phyloP scores from a whole-genome alignment of 2,888 invertebrate genomes.

The Lepidonotus clava region DNA sequence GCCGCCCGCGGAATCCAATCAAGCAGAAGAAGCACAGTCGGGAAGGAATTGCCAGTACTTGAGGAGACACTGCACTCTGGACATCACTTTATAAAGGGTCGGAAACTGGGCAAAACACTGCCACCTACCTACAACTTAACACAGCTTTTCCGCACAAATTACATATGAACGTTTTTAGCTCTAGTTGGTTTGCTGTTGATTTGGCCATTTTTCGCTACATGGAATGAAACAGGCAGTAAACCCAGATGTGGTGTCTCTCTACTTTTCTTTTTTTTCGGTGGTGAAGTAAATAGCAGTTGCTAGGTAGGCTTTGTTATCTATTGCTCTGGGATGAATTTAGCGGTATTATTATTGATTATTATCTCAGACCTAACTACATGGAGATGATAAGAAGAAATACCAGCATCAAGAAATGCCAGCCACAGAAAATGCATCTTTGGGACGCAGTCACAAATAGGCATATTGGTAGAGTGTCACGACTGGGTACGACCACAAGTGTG shows the following conservation, averaged over 20 bases:
- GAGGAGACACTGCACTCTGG: slow-evolving; percentile 48
- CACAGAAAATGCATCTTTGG: slow-evolving; percentile 28
- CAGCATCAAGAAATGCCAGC: slow-evolving; percentile 58
- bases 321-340: not conserved
- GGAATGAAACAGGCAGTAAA: slow-evolving; percentile 52
- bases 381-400: slow-evolving; percentile 19
- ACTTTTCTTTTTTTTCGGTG: slow-evolving; percentile 1
- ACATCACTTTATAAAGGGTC: slow-evolving; percentile 43
- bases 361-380: slow-evolving; percentile 45
- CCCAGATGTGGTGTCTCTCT: slow-evolving; percentile 43
- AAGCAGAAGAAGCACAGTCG: slow-evolving; percentile 30
- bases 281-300: slow-evolving; percentile 34
- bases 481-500: slow-evolving; percentile 45
- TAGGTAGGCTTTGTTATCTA: slow-evolving; percentile 25
- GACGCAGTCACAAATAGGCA: slow-evolving; percentile 50
- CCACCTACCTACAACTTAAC: slow-evolving; percentile 51
- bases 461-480: slow-evolving; percentile 41
- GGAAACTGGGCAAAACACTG: slow-evolving; percentile 47
- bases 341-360: not conserved
- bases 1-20: not conserved
- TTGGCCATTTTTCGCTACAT: slow-evolving; percentile 51
- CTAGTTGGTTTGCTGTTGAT: slow-evolving; percentile 42
- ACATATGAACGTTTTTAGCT: slow-evolving; percentile 20
- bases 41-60: slow-evolving; percentile 21
- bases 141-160: slow-evolving; percentile 41